Conservation (phyloP, 2,113 vertebrate species). For the Epinephelus moara region DNA sequence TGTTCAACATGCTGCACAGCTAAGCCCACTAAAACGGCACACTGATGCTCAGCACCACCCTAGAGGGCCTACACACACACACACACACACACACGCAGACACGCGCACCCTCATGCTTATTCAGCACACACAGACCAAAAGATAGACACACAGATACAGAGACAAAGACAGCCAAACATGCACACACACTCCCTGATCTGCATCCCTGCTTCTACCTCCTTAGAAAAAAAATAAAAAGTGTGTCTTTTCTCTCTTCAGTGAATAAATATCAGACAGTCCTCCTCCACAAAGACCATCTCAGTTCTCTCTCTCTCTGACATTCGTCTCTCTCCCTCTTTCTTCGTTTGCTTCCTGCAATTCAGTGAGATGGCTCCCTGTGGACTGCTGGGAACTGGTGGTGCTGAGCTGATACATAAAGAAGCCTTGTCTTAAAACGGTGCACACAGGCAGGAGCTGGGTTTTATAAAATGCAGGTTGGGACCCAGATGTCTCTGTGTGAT, state of each 20-base stretch:
- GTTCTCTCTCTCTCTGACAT: slow-evolving; percentile 56
- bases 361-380: slow-evolving; percentile 74
- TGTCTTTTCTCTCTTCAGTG: slow-evolving; percentile 32
- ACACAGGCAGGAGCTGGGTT: slow-evolving; percentile 25
- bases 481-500: slow-evolving; percentile 15
- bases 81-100: slow-evolving; percentile 16
- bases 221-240: neutral
- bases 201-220: slow-evolving; percentile 28
- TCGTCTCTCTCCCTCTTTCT: slow-evolving; percentile 60
- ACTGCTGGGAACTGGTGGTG: slow-evolving; percentile 65
- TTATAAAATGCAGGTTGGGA: slow-evolving; percentile 23
- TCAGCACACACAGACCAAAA: slow-evolving; percentile 30
- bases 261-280: slow-evolving; percentile 64
- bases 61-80: slow-evolving; percentile 35
- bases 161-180: slow-evolving; percentile 42
- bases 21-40: slow-evolving; percentile 60
- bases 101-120: slow-evolving; percentile 20
- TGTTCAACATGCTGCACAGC: slow-evolving; percentile 73
- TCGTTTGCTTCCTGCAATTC: slow-evolving; percentile 69
- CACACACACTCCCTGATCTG: slow-evolving; percentile 35
- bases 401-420: slow-evolving; percentile 70
- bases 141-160: slow-evolving; percentile 16
- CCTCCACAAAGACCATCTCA: slow-evolving; percentile 73
- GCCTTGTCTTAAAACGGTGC: slow-evolving; percentile 58
- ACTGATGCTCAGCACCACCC: slow-evolving; percentile 53